These are phyloP conservation scores for Catharus bicknelli DNA, from an alignment of 2,113 vertebrate genomes.

Conservation along the genomic window DNA sequence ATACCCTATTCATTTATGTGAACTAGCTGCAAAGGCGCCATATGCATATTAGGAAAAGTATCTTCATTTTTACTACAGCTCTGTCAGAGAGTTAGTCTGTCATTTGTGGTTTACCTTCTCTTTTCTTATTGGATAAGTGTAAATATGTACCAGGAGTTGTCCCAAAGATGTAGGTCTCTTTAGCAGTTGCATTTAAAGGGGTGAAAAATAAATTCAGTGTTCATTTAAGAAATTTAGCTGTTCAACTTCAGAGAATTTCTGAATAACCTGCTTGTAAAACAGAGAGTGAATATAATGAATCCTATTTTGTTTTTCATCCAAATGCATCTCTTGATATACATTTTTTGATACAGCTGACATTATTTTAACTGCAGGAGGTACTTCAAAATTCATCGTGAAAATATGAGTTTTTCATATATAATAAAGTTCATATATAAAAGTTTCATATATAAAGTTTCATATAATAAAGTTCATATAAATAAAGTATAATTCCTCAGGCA, in stretches of 20 bases:
- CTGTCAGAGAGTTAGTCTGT: not conserved
- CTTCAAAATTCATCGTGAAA: not conserved
- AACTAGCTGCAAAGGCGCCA: not conserved
- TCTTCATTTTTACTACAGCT: not conserved
- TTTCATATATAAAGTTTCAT: no score
- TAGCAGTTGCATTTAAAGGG: not conserved
- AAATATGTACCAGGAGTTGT: not conserved
- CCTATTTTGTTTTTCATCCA: not conserved
- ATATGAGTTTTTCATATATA: no score
- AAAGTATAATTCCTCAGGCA: not conserved
- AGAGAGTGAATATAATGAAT: not conserved
- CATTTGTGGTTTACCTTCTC: not conserved
- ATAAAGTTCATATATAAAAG: no score
- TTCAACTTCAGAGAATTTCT: not conserved
- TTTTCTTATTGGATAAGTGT: not conserved
- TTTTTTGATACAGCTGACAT: not conserved
- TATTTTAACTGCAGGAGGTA: not conserved
- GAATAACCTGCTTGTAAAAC: not conserved
- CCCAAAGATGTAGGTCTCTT: not conserved
- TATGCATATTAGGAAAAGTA: not conserved
- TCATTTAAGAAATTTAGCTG: not conserved
- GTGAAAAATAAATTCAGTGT: not conserved
- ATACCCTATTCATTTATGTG: not conserved
- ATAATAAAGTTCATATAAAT: not conserved
- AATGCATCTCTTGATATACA: not conserved